phyloP scores from a whole-genome alignment of 2,113 vertebrate species.

The Ceuthmochares aereus region DNA sequence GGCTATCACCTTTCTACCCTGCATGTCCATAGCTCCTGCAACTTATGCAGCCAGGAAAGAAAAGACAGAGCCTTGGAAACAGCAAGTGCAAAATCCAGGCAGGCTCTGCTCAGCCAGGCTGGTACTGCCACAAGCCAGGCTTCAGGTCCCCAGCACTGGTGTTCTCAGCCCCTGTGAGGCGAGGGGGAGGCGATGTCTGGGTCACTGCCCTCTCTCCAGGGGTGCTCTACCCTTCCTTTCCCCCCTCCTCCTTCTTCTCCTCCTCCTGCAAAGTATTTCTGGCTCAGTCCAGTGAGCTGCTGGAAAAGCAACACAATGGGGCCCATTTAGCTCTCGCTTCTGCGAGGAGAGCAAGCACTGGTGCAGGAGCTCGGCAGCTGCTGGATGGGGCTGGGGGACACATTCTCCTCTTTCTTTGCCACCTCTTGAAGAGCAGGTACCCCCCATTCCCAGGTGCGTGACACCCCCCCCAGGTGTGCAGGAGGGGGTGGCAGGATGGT shows the following conservation, averaged over 20 bases:
- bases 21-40: neutral
- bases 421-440: neutral
- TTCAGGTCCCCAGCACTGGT: neutral
- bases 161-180: fast-evolving
- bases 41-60: neutral
- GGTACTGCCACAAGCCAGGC: fast-evolving
- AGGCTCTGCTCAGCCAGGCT: neutral
- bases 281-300: neutral
- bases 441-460: fast-evolving
- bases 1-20: neutral
- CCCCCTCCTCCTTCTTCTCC: neutral
- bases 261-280: neutral
- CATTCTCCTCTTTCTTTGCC: neutral
- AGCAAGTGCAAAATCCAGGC: fast-evolving
- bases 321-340: constrained; percentile 24
- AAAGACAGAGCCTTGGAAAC: neutral
- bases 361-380: neutral
- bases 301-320: constrained; percentile 30
- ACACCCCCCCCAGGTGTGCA: neutral
- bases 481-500: neutral
- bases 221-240: neutral
- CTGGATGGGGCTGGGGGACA: fast-evolving
- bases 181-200: neutral
- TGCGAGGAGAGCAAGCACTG: neutral
- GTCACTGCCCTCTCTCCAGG: neutral